Percentiles rank a stretch among this genome's conserved stretches.
phyloP scores from a whole-genome alignment of 2,113 vertebrate genomes.

The Pomatorhinus ruficollis region DNA sequence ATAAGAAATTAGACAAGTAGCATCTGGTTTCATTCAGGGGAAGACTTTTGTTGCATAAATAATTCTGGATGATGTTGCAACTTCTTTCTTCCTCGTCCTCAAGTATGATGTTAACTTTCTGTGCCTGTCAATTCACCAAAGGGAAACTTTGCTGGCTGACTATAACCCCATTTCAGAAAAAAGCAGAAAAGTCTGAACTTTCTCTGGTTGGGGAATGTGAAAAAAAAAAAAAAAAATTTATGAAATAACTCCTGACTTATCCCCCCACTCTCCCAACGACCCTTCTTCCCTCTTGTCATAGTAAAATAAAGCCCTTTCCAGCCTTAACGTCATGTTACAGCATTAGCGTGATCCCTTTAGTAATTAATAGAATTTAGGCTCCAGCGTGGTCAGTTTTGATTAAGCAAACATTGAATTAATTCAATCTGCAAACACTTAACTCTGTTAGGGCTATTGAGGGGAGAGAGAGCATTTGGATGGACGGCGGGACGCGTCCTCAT shows the following conservation, averaged over 20 bases:
- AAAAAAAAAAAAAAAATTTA: not conserved
- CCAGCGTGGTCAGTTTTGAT: constrained; percentile 78
- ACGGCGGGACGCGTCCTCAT: constrained; percentile 77
- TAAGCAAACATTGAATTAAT: constrained; percentile 81
- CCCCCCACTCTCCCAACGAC: not conserved
- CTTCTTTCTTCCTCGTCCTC: not conserved
- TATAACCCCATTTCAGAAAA: not conserved
- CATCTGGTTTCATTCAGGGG: not conserved
- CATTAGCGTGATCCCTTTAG: constrained; percentile 70
- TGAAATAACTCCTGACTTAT: not conserved
- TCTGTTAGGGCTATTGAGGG: constrained; percentile 66
- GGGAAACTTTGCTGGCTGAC: not conserved
- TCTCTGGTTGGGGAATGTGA: not conserved
- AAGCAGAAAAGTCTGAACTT: not conserved
- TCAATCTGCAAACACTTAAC: constrained; percentile 74
- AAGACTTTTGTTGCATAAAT: not conserved
- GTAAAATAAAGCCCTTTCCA: not conserved
- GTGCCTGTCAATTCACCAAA: not conserved
- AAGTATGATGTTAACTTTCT: not conserved
- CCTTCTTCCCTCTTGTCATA: not conserved
- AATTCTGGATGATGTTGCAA: not conserved
- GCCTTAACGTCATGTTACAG: constrained; percentile 44
- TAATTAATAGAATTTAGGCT: constrained; percentile 82
- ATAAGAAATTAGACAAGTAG: not conserved
- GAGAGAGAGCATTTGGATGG: constrained; percentile 69